Evolutionary conservation across 2,113 vertebrate species (phyloP).

Genomic region (Ailurus styani): DNA sequence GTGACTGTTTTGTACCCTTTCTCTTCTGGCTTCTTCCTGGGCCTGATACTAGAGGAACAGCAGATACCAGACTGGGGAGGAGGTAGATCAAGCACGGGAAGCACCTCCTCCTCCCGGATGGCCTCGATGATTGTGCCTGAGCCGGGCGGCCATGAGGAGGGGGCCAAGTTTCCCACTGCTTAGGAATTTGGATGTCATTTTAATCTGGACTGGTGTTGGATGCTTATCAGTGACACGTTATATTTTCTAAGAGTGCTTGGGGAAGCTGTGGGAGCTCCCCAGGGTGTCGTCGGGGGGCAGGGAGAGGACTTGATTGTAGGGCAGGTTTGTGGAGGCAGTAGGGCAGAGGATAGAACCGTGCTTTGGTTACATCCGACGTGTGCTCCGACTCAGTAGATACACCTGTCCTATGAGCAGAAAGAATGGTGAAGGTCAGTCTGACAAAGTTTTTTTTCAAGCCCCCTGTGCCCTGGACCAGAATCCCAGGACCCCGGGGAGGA

Average conservation of each 20-base stretch:
- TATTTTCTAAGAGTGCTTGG: background rate
- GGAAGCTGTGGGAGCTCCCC: background rate
- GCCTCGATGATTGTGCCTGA: background rate
- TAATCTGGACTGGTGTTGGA: background rate
- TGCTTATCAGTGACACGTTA: background rate
- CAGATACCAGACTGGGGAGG: background rate
- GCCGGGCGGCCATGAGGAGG: background rate
- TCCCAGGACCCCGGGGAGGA: background rate
- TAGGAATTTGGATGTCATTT: background rate
- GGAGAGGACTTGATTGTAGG: background rate
- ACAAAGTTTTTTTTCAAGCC: background rate
- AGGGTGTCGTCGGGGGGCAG: background rate
- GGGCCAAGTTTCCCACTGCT: background rate
- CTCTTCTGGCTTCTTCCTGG: background rate
- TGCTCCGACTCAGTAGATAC: background rate
- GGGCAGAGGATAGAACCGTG: background rate
- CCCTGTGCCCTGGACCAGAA: background rate
- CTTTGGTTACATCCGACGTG: background rate
- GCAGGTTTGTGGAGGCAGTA: background rate
- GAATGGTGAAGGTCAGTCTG: background rate
- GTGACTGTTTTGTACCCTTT: too few species aligned
- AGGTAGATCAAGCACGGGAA: too few species aligned
- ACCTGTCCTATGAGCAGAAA: background rate
- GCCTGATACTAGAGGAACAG: background rate
- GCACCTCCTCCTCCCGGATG: accelerated